Base-by-base conservation (phyloP, 2,797 vertebrate genomes). In the Melanotaenia trifasciata region DNA sequence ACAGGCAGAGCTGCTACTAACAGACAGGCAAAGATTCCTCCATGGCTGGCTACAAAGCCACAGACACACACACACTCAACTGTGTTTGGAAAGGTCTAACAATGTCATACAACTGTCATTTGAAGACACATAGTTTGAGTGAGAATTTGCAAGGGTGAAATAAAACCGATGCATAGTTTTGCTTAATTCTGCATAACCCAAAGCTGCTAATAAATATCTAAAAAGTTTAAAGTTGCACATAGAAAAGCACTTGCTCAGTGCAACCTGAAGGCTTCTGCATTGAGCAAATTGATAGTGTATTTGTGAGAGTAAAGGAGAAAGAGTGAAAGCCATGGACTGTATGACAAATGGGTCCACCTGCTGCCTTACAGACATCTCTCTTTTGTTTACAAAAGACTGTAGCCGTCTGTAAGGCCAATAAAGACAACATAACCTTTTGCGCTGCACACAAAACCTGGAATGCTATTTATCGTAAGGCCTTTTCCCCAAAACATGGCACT, bases 31-130 rank as follows among this genome's bases (percentile, higher is more conserved):
- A 78, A 78, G 91, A 93, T 93, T 95, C 90, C 81, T 87, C 56
- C 53, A 40, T 63, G 76, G 69, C 72, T 18, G 2, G 60, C 77
- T 65, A 87, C 90, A 88, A 82, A 80, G 78, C 81, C 67, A 67
- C 66, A 90, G 59, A 73, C 79, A 70, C 81, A 76, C 80, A 76
- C 80, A 70, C 81, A 80, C 80, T 79, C 77, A 81, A 79, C 83
- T 67, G 73, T 92, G 92, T 93, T 93, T 94, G 81, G 90, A 91
- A 83, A 92, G 87, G 81, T 78, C 78, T 66, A 86, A 91, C 90
- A 87, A 67, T 75, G 82, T 79, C 81, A 92, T 84, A 90, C 89
- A 90, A 86, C 87, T 81, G 89, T 68, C 85, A 91, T 74, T 64
- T 63, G 61, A 87, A 92, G 87, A 93, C 72, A 80, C 90, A 87